phyloP scores from a whole-genome alignment of 2,113 vertebrate genomes.

The Nycticryphes semicollaris region DNA sequence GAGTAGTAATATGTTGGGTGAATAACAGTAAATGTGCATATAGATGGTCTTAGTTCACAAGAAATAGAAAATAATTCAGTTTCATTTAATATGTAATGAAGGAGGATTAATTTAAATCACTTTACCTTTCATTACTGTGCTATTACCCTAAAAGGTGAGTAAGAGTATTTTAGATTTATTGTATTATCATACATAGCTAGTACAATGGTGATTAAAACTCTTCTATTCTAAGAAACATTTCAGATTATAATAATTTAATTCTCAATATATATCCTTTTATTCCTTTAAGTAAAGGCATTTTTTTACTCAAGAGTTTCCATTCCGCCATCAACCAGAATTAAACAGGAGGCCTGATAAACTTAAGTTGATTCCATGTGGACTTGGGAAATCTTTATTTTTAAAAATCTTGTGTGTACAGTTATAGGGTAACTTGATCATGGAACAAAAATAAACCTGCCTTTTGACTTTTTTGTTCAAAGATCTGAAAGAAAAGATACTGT shows the following conservation, averaged over 20 bases:
- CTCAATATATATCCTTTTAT: background rate
- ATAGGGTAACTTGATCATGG: background rate
- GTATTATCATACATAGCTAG: background rate
- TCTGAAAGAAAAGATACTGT: background rate
- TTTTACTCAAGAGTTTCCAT: background rate
- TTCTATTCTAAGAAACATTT: background rate
- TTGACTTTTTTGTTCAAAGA: background rate
- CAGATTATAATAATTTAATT: conserved; percentile 1
- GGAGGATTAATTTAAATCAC: background rate
- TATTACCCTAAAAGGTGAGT: background rate
- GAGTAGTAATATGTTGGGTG: background rate
- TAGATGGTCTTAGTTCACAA: background rate
- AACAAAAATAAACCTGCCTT: background rate
- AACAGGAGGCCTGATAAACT: conserved; percentile 1
- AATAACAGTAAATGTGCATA: background rate
- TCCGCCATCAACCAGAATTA: background rate
- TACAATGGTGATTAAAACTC: background rate
- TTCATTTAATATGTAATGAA: background rate
- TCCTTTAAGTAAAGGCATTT: background rate
- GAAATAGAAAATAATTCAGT: background rate
- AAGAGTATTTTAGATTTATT: conserved; percentile 3
- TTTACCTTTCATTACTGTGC: background rate
- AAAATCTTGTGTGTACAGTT: background rate
- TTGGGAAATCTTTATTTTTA: background rate
- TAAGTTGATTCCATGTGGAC: background rate